Conservation (phyloP, 2,888 invertebrate genomes). For the Orthosia gothica region DNA sequence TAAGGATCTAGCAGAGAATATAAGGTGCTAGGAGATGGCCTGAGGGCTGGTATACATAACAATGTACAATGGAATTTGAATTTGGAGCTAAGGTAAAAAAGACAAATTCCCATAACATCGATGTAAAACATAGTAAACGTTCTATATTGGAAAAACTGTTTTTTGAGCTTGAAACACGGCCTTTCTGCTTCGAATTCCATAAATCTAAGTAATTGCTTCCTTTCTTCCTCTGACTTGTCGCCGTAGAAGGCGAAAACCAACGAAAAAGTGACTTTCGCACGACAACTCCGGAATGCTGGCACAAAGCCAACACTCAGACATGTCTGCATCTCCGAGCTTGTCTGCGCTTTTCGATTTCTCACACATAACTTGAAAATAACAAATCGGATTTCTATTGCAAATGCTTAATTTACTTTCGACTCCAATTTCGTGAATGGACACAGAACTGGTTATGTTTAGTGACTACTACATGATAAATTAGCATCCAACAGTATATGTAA, state of each 20-base stretch:
- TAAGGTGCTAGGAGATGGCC: neutral
- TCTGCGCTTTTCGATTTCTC: constrained; percentile 70
- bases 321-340: constrained; percentile 77
- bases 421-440: constrained; percentile 34
- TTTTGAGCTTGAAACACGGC: constrained; percentile 62
- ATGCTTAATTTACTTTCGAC: constrained; percentile 27
- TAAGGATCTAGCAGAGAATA: neutral
- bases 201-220: constrained; percentile 89
- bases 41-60: too few species aligned
- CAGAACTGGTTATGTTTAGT: constrained; percentile 37
- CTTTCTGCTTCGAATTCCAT: constrained; percentile 80
- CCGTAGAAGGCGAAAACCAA: constrained; percentile 79
- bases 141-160: constrained; percentile 55
- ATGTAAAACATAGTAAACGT: constrained; percentile 39
- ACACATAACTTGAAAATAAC: constrained; percentile 61
- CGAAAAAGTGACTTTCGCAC: constrained; percentile 83
- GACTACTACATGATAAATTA: constrained; percentile 27
- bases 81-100: constrained; percentile 7
- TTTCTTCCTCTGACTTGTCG: constrained; percentile 76
- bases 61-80: too few species aligned
- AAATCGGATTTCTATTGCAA: constrained; percentile 54
- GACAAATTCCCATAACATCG: constrained; percentile 25
- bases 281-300: constrained; percentile 82
- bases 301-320: constrained; percentile 77
- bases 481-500: constrained; percentile 54